These are phyloP conservation scores for Laothoe populi DNA, from an alignment of 2,888 invertebrate species.

Conservation along the genomic window DNA sequence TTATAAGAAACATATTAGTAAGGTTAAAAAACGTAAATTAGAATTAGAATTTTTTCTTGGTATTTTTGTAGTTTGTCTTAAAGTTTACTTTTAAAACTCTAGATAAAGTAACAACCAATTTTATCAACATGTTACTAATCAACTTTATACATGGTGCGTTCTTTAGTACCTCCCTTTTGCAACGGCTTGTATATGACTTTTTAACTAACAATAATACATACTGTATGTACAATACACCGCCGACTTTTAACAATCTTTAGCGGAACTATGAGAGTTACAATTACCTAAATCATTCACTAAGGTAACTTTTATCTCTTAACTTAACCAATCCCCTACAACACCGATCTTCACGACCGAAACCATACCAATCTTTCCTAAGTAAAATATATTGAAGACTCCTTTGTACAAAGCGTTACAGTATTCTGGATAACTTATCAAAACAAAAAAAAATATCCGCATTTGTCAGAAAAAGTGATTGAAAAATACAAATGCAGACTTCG, in stretches of 20 bases:
- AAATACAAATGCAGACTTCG: slow-evolving; percentile 6
- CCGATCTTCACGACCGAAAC: slow-evolving; percentile 53
- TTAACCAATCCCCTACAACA: slow-evolving; percentile 70
- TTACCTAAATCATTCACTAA: slow-evolving; percentile 61
- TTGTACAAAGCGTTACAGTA: slow-evolving; percentile 56
- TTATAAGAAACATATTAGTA: no score
- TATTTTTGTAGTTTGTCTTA: no score
- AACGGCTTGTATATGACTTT: no score
- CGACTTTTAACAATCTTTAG: slow-evolving; percentile 54
- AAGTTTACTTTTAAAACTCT: no score
- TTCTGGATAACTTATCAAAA: slow-evolving; percentile 83
- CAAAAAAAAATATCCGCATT: slow-evolving; percentile 39
- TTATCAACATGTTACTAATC: no score
- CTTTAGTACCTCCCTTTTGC: no score
- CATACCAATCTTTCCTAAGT: slow-evolving; percentile 54
- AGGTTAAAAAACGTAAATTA: no score
- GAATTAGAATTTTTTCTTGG: no score
- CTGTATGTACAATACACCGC: slow-evolving; percentile 39
- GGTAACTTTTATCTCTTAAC: slow-evolving; percentile 64
- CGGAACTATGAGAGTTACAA: slow-evolving; percentile 61
- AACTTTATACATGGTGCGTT: no score
- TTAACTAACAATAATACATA: neutral
- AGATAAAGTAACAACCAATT: no score
- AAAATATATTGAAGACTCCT: slow-evolving; percentile 35
- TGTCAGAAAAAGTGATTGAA: slow-evolving; percentile 21